A percentile compares a stretch with the other conserved stretches of the same genome.
phyloP scores from a whole-genome alignment of 2,797 vertebrate species.

The Chrysocyon brachyurus region DNA sequence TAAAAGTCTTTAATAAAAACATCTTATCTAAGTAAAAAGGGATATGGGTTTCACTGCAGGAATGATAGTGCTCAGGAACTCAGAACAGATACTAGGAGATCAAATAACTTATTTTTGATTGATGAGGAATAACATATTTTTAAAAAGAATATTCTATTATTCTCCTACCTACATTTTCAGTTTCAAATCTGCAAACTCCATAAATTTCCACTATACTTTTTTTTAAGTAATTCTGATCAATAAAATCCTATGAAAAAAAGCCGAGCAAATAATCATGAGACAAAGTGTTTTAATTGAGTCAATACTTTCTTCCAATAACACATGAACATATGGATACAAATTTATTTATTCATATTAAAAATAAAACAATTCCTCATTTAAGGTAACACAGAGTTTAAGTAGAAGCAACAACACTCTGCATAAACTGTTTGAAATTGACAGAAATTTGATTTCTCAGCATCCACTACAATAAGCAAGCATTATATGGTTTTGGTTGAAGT shows the following conservation, averaged over 20 bases:
- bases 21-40: not conserved
- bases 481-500: not conserved
- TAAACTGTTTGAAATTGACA: not conserved
- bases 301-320: not conserved
- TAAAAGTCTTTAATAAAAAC: not conserved
- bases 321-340: not conserved
- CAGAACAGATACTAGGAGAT: not conserved
- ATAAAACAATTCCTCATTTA: not conserved
- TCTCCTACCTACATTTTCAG: not conserved
- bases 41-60: not conserved
- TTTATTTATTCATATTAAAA: slow-evolving; percentile 36
- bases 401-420: not conserved
- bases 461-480: not conserved
- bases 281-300: not conserved
- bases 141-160: not conserved
- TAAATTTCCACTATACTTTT: not conserved
- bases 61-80: not conserved
- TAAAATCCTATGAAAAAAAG: not conserved
- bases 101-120: not conserved
- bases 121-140: not conserved
- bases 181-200: not conserved
- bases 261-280: not conserved
- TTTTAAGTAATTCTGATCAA: not conserved
- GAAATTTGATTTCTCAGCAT: not conserved
- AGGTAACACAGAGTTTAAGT: not conserved